Conservation (phyloP, 2,113 vertebrate species). For the Oophaga pumilio region DNA sequence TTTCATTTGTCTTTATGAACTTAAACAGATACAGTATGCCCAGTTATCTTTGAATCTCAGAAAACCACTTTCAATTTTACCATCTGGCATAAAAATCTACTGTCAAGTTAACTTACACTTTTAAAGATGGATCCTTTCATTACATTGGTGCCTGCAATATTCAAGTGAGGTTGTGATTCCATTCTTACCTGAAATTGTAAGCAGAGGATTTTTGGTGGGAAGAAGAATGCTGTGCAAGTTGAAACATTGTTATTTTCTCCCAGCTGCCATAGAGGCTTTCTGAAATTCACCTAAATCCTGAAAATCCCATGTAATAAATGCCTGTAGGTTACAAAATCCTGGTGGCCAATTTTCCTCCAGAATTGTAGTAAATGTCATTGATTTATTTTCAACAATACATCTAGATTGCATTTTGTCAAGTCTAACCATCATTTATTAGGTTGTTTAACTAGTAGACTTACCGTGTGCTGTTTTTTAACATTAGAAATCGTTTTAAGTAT, state of each 20-base stretch:
- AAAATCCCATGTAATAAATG: neutral
- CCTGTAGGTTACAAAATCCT: neutral
- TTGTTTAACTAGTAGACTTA: neutral
- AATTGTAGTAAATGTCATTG: neutral
- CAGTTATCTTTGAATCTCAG: too few species aligned
- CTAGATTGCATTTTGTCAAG: neutral
- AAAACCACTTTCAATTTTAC: too few species aligned
- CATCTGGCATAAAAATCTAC: neutral
- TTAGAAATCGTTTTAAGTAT: neutral
- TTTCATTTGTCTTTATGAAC: too few species aligned
- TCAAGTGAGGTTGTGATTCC: neutral
- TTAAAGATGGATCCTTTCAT: neutral
- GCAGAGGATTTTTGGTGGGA: neutral
- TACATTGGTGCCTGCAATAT: neutral
- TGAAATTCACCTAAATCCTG: neutral
- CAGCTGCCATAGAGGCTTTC: neutral
- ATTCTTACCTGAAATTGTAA: neutral
- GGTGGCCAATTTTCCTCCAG: neutral
- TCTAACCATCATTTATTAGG: neutral
- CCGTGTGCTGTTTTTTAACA: neutral
- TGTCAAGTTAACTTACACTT: neutral
- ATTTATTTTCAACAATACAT: neutral
- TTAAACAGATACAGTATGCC: too few species aligned
- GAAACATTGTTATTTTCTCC: neutral
- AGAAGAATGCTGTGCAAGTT: neutral